Evolutionary conservation across 2,113 vertebrate species (phyloP).

Genomic region (Enhydra lutris): DNA sequence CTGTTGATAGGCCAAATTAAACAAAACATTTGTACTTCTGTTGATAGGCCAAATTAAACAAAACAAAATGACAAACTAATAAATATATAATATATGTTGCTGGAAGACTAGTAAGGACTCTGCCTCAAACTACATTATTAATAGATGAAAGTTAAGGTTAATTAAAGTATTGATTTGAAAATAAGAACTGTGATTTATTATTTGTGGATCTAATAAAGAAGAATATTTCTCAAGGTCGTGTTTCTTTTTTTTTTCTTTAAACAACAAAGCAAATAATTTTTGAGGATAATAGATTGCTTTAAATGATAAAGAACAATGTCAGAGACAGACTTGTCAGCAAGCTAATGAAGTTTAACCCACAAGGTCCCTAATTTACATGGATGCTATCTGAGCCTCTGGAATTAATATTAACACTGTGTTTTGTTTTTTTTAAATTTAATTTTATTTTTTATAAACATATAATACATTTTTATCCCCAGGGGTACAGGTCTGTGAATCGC

Average conservation of each 20-base stretch:
- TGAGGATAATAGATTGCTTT: not conserved
- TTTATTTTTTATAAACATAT: no score
- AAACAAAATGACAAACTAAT: slow-evolving; percentile 19
- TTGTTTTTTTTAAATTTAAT: no score
- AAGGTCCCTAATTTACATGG: not conserved
- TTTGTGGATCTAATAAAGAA: slow-evolving; percentile 37
- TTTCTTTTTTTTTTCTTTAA: not conserved
- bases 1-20: slow-evolving; percentile 31
- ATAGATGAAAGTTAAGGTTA: slow-evolving; percentile 68
- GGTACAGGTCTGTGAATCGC: no score
- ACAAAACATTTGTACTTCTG: not conserved
- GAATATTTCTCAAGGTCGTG: not conserved
- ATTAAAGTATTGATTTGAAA: slow-evolving; percentile 70
- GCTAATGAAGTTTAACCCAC: not conserved
- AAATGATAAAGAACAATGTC: not conserved
- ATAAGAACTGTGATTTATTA: slow-evolving; percentile 44
- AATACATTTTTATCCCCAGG: no score
- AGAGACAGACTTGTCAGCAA: not conserved
- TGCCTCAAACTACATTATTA: slow-evolving; percentile 62
- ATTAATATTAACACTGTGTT: not conserved
- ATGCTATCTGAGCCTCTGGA: not conserved
- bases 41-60: slow-evolving; percentile 44
- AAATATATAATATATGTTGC: slow-evolving; percentile 34
- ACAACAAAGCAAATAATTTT: not conserved
- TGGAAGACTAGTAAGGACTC: not conserved